Percentiles rank a stretch among this genome's conserved stretches.
phyloP scores from a whole-genome alignment of 2,113 vertebrate species.

The Phaethornis superciliosus region DNA sequence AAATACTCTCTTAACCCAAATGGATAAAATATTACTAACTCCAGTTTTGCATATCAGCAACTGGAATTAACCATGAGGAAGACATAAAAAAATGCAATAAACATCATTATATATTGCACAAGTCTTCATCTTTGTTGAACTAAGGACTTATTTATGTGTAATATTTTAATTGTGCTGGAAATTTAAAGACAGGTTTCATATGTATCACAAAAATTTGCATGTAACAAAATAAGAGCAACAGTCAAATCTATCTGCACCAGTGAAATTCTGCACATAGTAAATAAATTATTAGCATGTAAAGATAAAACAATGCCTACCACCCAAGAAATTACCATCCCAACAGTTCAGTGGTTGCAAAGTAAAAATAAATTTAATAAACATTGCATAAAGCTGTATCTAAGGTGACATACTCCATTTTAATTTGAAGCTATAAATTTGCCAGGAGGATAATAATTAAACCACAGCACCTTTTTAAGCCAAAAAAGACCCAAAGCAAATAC shows the following conservation, averaged over 20 bases:
- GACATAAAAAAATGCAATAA: neutral
- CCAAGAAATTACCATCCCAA: neutral
- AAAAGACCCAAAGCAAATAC: neutral
- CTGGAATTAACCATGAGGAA: neutral
- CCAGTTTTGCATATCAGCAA: neutral
- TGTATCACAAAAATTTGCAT: neutral
- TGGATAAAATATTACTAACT: neutral
- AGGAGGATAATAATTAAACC: neutral
- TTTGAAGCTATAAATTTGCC: neutral
- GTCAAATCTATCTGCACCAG: neutral
- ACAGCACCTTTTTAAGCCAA: neutral
- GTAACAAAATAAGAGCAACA: neutral
- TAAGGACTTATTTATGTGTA: neutral
- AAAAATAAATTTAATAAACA: neutral
- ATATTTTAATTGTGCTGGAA: neutral
- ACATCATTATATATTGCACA: neutral
- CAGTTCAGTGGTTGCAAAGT: neutral
- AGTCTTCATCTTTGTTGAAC: neutral
- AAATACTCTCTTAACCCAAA: neutral
- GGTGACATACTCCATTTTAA: neutral
- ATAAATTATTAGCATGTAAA: neutral
- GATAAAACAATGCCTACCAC: neutral
- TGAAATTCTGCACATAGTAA: neutral
- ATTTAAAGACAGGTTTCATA: neutral
- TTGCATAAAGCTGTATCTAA: neutral